Conservation (phyloP, 2,797 vertebrate genomes). For the Chromis chromis region DNA sequence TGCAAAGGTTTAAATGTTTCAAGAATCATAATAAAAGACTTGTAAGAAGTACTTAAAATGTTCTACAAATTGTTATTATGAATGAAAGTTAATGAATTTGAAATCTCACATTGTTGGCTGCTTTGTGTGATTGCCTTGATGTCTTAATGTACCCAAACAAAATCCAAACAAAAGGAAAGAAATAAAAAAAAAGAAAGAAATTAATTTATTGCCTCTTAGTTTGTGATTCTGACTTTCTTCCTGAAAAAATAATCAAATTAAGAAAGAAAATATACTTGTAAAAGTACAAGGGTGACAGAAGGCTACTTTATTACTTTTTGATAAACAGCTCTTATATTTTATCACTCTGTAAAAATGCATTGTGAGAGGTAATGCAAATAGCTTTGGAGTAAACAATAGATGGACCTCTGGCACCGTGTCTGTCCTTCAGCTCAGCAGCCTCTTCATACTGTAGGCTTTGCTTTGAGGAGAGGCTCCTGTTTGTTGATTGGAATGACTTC, state of each 20-base stretch:
- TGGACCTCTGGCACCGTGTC: constrained; percentile 52
- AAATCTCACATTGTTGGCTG: constrained; percentile 55
- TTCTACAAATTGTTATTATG: constrained; percentile 37
- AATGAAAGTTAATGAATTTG: constrained; percentile 56
- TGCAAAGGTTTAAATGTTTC: constrained; percentile 15
- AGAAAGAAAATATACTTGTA: constrained; percentile 4
- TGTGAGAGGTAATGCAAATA: constrained; percentile 24
- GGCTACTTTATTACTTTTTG: constrained; percentile 3
- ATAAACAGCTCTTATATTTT: constrained; percentile 17
- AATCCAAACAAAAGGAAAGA: constrained; percentile 45
- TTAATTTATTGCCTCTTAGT: constrained; percentile 52
- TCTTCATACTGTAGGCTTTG: constrained; percentile 53
- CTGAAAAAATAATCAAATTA: constrained; percentile 20
- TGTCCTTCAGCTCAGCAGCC: constrained; percentile 63
- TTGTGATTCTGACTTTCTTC: constrained; percentile 33
- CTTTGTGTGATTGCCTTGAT: constrained; percentile 55
- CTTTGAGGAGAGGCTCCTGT: constrained; percentile 72
- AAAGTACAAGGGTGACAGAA: constrained; percentile 13
- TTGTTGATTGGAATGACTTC: constrained; percentile 80
- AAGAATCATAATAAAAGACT: constrained; percentile 10
- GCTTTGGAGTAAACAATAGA: constrained; percentile 42
- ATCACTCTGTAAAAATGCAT: constrained; percentile 11
- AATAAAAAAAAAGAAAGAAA: constrained; percentile 23
- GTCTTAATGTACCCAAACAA: constrained; percentile 55
- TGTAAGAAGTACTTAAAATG: constrained; percentile 36